Base-by-base conservation (phyloP, 2,888 invertebrate genomes). In the Papilio demoleus region DNA sequence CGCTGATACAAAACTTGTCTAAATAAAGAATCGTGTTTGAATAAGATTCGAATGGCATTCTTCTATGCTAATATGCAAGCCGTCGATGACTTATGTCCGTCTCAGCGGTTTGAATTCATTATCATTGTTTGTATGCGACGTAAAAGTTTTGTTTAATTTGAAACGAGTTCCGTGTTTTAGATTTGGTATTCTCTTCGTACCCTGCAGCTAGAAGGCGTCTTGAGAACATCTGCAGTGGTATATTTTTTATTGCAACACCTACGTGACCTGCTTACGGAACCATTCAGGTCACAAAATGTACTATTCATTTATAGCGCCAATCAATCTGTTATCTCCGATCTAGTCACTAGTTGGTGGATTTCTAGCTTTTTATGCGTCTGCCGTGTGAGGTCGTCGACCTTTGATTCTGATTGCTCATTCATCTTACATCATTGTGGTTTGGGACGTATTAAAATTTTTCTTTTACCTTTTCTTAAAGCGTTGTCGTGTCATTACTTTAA, bases 361-460 rank as follows among this genome's bases (percentile, higher is more conserved):
- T 90, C 81, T 89, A 83, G 88, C 86, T 92, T 92, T 92, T 92
- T 92, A 90, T 91, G 86, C 87, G 91, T 91, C 91, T 91, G 87
- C 83, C 81, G 82, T 81, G 75, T 77, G 84, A 81, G 92, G 91
- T 92, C 83, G 89, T 90, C 83, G 86, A 90, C 90, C 92, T 88
- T 84, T 78, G 75, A 80, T 84, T 84, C 84, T 88, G 91, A 91
- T 91, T 89, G 91, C 88, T 91, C 88, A 90, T 91, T 88, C 90
- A 83, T 88, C 89, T 91, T 91, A 88, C 88, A 90, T 88, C 91
- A 90, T 88, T 88, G 88, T 84, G 88, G 87, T 88, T 90, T 88
- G 70, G 73, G 75, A 73, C 76, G 73, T 76, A 74, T 76, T 77
- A 74, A 76, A 74, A 73, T 72, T 86, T 88, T 87, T 85, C 85